Conservation (phyloP, 2,888 invertebrate genomes). For the Neoaliturus tenellus region DNA sequence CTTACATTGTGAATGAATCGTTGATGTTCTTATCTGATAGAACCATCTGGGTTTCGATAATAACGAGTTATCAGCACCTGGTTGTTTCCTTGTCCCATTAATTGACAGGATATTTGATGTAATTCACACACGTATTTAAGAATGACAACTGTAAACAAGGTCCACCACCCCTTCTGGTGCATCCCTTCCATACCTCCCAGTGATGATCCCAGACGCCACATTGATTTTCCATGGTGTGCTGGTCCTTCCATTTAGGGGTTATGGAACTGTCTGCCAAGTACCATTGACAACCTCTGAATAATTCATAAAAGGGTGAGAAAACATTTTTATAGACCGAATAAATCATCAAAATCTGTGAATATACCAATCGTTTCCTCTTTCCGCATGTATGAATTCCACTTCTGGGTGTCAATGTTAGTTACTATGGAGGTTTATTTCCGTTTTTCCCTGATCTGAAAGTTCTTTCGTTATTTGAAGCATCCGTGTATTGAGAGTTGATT, state of each 20-base stretch:
- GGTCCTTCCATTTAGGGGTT: too few species aligned
- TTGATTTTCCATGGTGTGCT: background rate
- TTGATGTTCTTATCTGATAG: too few species aligned
- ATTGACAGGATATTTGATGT: background rate
- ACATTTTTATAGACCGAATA: background rate
- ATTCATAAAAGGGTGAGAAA: background rate
- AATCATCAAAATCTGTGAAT: background rate
- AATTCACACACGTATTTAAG: background rate
- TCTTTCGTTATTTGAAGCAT: background rate
- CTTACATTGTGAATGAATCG: too few species aligned
- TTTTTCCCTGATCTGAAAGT: background rate
- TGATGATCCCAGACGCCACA: background rate
- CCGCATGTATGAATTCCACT: background rate
- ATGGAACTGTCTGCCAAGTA: background rate
- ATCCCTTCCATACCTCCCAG: background rate
- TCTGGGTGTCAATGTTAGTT: conserved; percentile 3
- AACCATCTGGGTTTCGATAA: too few species aligned
- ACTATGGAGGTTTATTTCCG: background rate
- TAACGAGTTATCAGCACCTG: background rate
- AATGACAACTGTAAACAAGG: background rate
- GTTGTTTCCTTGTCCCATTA: conserved; percentile 9
- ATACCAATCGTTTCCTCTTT: conserved; percentile 1
- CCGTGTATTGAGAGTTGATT: background rate
- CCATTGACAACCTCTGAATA: background rate
- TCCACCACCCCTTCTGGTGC: background rate